Conservation (phyloP, 2,113 vertebrate species). For the Salminus brasiliensis region DNA sequence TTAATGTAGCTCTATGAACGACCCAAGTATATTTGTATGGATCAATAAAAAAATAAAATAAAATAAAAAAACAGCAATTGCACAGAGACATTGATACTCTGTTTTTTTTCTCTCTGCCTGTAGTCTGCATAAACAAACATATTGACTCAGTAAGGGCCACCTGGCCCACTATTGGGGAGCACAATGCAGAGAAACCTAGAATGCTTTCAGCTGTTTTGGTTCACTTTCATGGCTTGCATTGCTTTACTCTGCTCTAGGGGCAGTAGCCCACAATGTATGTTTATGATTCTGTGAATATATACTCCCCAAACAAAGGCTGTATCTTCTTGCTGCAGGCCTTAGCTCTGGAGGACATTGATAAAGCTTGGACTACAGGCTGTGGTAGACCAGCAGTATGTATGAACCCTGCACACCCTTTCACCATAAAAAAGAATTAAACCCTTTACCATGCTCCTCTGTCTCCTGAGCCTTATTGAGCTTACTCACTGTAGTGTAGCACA, state of each 20-base stretch:
- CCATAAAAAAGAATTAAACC: background rate
- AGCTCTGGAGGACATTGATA: background rate
- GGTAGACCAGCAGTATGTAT: background rate
- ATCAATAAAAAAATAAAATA: no score
- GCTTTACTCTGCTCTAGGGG: background rate
- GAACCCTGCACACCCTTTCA: background rate
- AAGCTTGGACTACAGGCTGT: background rate
- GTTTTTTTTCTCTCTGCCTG: no score
- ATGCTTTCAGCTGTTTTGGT: background rate
- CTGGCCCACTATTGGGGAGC: no score
- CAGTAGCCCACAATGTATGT: background rate
- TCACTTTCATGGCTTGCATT: conserved; percentile 31
- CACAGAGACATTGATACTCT: no score
- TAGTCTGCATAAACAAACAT: no score
- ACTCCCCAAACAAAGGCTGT: conserved; percentile 46
- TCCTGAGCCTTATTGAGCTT: background rate
- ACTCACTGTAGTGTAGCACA: background rate
- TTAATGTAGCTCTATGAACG: no score
- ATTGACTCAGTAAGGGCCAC: no score
- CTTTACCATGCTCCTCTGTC: background rate
- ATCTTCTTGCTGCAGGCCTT: conserved; percentile 55
- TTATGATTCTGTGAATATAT: background rate
- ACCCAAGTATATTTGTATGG: no score
- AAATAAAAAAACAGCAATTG: no score
- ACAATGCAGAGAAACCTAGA: no score